Evolutionary conservation across 2,113 vertebrate species (phyloP).

Genomic region (Oncorhynchus mykiss): DNA sequence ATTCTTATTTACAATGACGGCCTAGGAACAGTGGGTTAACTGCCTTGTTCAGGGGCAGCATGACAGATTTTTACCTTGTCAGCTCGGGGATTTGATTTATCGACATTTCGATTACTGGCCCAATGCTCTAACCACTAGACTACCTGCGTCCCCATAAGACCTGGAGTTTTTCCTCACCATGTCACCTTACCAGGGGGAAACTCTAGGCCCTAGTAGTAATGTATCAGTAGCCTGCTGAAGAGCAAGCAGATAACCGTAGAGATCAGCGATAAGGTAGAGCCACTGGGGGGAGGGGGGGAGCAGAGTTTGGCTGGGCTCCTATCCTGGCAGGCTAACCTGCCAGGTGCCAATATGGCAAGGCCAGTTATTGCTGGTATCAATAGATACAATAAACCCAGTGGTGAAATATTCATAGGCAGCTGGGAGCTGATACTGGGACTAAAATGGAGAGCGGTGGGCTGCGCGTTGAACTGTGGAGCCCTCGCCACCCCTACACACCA

Average conservation of each 20-base stretch:
- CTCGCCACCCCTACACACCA: constrained; percentile 19
- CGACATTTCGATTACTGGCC: too few species aligned
- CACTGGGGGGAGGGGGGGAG: not conserved
- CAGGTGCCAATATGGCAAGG: constrained; percentile 31
- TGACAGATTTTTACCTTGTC: too few species aligned
- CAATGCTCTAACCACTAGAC: too few species aligned
- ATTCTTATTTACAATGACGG: too few species aligned
- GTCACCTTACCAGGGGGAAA: too few species aligned
- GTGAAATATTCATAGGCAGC: constrained; percentile 70
- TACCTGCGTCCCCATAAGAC: too few species aligned
- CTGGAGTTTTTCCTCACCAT: too few species aligned
- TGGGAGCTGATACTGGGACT: constrained; percentile 36
- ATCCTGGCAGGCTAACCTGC: constrained; percentile 11
- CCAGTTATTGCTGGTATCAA: constrained; percentile 36
- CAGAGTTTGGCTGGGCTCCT: constrained; percentile 8
- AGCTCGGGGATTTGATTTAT: too few species aligned
- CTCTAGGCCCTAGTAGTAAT: not conserved
- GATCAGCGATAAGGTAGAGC: not conserved
- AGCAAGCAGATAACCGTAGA: not conserved
- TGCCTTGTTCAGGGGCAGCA: too few species aligned
- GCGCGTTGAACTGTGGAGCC: constrained; percentile 41
- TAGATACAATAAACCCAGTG: constrained; percentile 32
- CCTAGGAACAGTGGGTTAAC: too few species aligned
- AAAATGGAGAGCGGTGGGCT: constrained; percentile 41
- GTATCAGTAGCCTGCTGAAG: too few species aligned